These are phyloP conservation scores for Scaptomyza cyrtandrae DNA, from an alignment of 2,888 invertebrate genomes.

Conservation along the genomic window DNA sequence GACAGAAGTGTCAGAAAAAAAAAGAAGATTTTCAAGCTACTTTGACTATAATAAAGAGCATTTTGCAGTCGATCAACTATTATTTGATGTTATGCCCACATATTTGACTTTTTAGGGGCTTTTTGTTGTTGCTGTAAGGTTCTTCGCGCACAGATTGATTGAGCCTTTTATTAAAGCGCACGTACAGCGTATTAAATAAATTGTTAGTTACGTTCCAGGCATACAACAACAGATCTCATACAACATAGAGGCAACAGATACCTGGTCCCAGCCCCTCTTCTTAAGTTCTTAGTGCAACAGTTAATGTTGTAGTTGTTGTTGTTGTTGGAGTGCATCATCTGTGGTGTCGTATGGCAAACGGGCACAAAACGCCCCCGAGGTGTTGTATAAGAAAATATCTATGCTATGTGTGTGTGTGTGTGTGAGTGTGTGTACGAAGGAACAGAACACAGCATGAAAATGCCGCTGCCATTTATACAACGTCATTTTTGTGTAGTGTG, in stretches of 20 bases:
- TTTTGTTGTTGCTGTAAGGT: slow-evolving; percentile 42
- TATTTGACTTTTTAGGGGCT: slow-evolving; percentile 42
- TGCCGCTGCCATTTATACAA: slow-evolving; percentile 72
- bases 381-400: slow-evolving; percentile 71
- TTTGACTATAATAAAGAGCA: slow-evolving; percentile 47
- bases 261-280: slow-evolving; percentile 48
- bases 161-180: slow-evolving; percentile 81
- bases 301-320: slow-evolving; percentile 30
- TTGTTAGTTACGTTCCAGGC: slow-evolving; percentile 82
- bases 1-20: too few species aligned
- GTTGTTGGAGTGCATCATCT: slow-evolving; percentile 31
- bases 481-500: slow-evolving; percentile 58
- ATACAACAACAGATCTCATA: slow-evolving; percentile 36
- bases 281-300: slow-evolving; percentile 30
- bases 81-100: slow-evolving; percentile 41
- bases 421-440: neutral
- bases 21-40: neutral
- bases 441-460: slow-evolving; percentile 59
- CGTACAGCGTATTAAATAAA: slow-evolving; percentile 83
- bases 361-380: slow-evolving; percentile 76
- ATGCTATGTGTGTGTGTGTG: neutral
- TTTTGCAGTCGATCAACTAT: slow-evolving; percentile 52
- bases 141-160: slow-evolving; percentile 73
- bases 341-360: slow-evolving; percentile 75
- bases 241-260: slow-evolving; percentile 17